Conservation (phyloP, 1,140 invertebrate genomes). For the Drosophila jambulina region DNA sequence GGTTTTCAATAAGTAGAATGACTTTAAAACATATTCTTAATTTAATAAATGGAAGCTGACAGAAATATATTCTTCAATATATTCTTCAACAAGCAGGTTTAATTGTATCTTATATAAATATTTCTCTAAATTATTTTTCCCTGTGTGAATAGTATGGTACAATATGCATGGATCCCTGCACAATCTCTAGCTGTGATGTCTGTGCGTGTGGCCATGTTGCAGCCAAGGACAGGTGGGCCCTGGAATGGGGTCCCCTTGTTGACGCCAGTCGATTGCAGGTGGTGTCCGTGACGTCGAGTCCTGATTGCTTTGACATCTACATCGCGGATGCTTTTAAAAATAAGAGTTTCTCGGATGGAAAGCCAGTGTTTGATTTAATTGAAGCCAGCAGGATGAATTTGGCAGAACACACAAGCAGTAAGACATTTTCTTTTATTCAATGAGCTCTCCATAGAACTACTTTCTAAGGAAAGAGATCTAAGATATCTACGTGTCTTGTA, state of each 20-base stretch:
- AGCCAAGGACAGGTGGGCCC: conserved; percentile 28
- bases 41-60: not conserved
- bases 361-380: conserved; percentile 21
- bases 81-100: too few relatives aligned
- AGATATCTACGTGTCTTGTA: too few relatives aligned
- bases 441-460: too few relatives aligned
- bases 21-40: not conserved
- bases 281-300: conserved; percentile 13
- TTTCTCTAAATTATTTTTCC: not conserved
- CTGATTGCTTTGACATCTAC: conserved; percentile 70
- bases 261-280: conserved; percentile 63
- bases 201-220: conserved; percentile 34
- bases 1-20: too few relatives aligned
- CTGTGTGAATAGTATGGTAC: not conserved
- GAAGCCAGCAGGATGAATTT: not conserved
- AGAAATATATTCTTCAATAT: too few relatives aligned
- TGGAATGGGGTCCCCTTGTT: conserved; percentile 29
- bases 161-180: conserved; percentile 79
- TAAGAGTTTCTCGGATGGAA: conserved; percentile 7
- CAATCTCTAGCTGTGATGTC: conserved; percentile 4
- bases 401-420: not conserved
- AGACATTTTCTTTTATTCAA: not conserved
- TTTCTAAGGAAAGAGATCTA: too few relatives aligned
- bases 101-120: not conserved
- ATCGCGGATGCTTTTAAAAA: conserved; percentile 22